Base-by-base conservation (phyloP, 2,113 vertebrate species). In the Nothocercus julius region DNA sequence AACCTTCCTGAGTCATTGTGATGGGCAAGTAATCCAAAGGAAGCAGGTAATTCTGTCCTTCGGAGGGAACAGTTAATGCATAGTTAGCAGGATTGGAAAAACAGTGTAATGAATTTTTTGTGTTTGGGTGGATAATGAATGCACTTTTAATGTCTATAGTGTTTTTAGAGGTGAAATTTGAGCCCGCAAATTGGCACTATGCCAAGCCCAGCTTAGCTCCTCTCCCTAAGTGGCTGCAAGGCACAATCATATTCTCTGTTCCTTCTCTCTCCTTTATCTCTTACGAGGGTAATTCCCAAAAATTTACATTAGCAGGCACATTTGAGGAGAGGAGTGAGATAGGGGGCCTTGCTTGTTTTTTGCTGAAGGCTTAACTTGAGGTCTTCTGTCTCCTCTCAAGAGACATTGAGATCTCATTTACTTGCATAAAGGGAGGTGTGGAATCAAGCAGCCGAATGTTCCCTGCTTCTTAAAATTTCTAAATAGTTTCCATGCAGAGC, bases 131-230 rank as follows among this genome's bases (percentile, higher is more conserved):
- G 87, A 95, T 96, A 95, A 96, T 78, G 70, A 96, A 95, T 88
- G 90, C 38, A 94, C 94, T 96, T 97, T 93, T 91, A 93, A 95
- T 90, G 87, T 94, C 93, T 96, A 87, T 59, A 85, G 87, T 90
- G 89, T 76, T 93, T 93, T 95, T 94, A 92, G 85, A 91, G 90
- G 95, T 96, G 94, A 96, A 96, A 95, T 90, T 84, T 76, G 94
- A 96, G 85, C 68, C 67, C 95, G 85, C 28, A 74, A 54, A 54
- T 24, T 88, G 96, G 92, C 85, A 90, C 53, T 40, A 56, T 69
- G 90, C 93, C 94, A 93, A 80, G 61, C 17, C 38, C 66, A 86
- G 82, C 68, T 87, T 15, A 0, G 51, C 82, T 92, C 72, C 45
- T 66, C 30, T 92, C 79, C 94, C 70, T 91, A 92, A 90, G 1